phyloP scores from a whole-genome alignment of 2,113 vertebrate genomes.

The Plecotus auritus region DNA sequence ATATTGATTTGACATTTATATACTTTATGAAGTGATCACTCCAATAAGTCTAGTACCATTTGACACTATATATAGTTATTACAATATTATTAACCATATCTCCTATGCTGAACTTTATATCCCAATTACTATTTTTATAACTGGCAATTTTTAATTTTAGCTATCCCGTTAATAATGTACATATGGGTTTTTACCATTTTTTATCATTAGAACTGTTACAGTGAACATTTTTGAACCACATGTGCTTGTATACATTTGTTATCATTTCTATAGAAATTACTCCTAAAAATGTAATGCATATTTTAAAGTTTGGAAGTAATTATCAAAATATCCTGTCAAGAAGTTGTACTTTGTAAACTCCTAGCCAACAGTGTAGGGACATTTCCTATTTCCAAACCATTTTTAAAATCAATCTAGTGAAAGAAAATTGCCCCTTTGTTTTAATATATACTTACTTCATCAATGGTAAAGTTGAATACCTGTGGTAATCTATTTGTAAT shows the following conservation, averaged over 20 bases:
- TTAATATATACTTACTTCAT: background rate
- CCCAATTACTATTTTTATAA: background rate
- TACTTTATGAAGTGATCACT: background rate
- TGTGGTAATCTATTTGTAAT: background rate
- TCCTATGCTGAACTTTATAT: background rate
- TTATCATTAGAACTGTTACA: background rate
- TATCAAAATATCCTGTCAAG: background rate
- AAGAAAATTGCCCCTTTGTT: background rate
- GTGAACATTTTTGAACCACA: background rate
- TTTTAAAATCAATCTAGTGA: background rate
- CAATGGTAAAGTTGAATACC: background rate
- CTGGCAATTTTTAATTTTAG: background rate
- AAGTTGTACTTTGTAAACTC: background rate
- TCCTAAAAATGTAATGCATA: background rate
- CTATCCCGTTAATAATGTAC: background rate
- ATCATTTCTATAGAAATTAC: background rate
- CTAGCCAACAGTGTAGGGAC: background rate
- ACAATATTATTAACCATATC: background rate
- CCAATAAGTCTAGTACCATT: background rate
- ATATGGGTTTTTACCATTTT: background rate
- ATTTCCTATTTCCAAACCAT: background rate
- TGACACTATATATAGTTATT: background rate
- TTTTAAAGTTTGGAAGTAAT: background rate
- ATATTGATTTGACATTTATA: background rate
- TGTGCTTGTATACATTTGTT: background rate